Conservation (phyloP, 2,888 invertebrate genomes). For the Parthenolecanium corni region DNA sequence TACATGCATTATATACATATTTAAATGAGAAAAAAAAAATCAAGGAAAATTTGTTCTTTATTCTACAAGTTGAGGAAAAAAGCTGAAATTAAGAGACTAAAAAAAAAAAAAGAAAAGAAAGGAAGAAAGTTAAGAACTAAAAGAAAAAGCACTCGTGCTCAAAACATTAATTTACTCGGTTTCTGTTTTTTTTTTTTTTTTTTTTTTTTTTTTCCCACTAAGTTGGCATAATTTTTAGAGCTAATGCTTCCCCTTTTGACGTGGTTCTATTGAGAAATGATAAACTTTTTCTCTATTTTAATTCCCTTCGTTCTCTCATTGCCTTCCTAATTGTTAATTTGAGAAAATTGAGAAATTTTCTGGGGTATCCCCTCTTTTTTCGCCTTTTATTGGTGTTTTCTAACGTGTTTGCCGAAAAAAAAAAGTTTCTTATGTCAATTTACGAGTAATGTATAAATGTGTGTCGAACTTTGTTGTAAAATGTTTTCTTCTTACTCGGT, state of each 20-base stretch:
- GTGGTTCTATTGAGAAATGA: neutral
- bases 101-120: neutral
- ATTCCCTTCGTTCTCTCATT: neutral
- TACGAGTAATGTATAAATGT: conserved; percentile 11
- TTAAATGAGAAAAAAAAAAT: neutral
- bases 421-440: conserved; percentile 16
- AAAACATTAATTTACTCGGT: neutral
- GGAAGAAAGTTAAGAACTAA: neutral
- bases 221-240: conserved; percentile 18
- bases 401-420: conserved; percentile 4
- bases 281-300: neutral
- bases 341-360: neutral
- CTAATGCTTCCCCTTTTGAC: conserved; percentile 4
- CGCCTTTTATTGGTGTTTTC: neutral
- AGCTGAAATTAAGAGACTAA: neutral
- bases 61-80: neutral
- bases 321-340: neutral
- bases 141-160: neutral
- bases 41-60: neutral
- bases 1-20: conserved; percentile 1
- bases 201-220: too few relatives aligned
- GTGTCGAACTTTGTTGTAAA: conserved; percentile 24
- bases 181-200: too few relatives aligned
- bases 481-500: conserved; percentile 11
- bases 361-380: conserved; percentile 1